Percentiles rank a stretch among this genome's conserved stretches.
Evolutionary conservation across 2,888 invertebrate genomes (phyloP).

Genomic region (Pristionchus entomophagus): DNA sequence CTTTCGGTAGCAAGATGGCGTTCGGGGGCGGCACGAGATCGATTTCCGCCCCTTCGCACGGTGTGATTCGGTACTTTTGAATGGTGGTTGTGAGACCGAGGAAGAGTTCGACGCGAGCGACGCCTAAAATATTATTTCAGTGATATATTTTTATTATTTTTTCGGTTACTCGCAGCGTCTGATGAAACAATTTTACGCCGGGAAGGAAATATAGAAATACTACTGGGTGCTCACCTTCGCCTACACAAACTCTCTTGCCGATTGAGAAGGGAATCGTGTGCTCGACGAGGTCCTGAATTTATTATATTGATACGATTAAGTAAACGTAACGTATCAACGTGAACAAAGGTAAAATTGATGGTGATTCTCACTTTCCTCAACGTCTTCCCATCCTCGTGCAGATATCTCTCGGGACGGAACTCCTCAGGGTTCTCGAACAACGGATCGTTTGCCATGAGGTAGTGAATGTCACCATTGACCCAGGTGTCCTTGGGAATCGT

Average conservation of each 20-base stretch:
- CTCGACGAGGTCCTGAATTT: constrained; percentile 5
- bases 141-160: not conserved
- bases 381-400: not conserved
- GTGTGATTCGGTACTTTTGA: not conserved
- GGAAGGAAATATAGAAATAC: not conserved
- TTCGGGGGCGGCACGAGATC: not conserved
- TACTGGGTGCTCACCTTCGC: not conserved
- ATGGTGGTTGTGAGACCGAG: not conserved
- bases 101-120: not conserved
- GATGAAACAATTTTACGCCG: too few species aligned
- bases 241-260: constrained; percentile 4
- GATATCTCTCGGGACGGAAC: constrained; percentile 11
- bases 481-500: not conserved
- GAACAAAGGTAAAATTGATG: too few species aligned
- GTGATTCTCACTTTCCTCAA: not conserved
- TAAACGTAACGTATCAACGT: too few species aligned
- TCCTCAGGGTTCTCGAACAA: not conserved
- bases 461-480: constrained; percentile 37
- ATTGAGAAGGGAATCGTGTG: constrained; percentile 23
- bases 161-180: too few species aligned
- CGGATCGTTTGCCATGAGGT: not conserved
- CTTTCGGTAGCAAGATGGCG: not conserved
- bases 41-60: not conserved
- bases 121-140: not conserved
- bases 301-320: not conserved